Conservation (phyloP, 2,888 invertebrate species). For the Lumbricus terrestris region DNA sequence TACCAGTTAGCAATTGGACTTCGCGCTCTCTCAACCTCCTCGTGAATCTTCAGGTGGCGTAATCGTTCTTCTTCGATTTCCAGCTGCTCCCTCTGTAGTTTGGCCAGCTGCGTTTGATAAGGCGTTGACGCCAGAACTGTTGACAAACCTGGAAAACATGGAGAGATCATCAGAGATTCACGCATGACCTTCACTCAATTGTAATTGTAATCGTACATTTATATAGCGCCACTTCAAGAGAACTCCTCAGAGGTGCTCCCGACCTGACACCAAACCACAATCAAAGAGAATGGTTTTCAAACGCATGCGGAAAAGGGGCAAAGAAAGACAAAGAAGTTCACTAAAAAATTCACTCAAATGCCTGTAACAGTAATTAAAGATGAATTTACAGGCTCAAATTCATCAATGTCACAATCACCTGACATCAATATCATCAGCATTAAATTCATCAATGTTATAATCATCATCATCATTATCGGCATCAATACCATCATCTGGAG, state of each 20-base stretch:
- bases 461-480: too few relatives aligned
- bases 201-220: too few relatives aligned
- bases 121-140: neutral
- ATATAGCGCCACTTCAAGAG: too few relatives aligned
- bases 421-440: too few relatives aligned
- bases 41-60: conserved; percentile 9
- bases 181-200: too few relatives aligned
- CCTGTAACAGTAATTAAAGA: neutral
- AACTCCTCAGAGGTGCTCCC: too few relatives aligned
- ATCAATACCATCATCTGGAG: too few relatives aligned
- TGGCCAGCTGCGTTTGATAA: conserved; percentile 12
- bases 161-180: neutral
- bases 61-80: neutral
- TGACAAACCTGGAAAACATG: neutral
- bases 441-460: too few relatives aligned
- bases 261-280: too few relatives aligned
- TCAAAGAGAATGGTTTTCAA: too few relatives aligned
- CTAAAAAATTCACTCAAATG: neutral
- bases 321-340: too few relatives aligned
- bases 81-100: conserved; percentile 7
- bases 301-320: too few relatives aligned
- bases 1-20: neutral
- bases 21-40: neutral
- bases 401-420: neutral
- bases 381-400: neutral